A percentile compares a stretch with the other conserved stretches of the same genome.
Evolutionary conservation across 1,140 invertebrate species (phyloP).

Genomic region (Pseudomyrmex sp.): DNA sequence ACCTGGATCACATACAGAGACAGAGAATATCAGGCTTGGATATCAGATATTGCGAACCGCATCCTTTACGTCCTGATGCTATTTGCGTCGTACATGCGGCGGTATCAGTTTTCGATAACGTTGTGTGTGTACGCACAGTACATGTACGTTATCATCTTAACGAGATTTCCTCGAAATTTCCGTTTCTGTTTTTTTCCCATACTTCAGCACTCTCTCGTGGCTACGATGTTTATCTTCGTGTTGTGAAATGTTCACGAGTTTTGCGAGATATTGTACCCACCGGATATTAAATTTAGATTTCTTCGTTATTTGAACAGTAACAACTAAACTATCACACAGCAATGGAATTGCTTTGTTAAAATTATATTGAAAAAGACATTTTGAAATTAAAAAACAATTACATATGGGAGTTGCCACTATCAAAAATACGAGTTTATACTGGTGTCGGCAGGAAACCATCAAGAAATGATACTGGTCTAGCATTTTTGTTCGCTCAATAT

Average conservation of each 20-base stretch:
- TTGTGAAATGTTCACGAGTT: not conserved
- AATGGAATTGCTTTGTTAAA: too few relatives aligned
- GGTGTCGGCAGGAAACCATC: too few relatives aligned
- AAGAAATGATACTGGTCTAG: too few relatives aligned
- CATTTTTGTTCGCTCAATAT: too few relatives aligned
- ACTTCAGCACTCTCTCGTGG: not conserved
- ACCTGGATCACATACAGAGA: conserved; percentile 51
- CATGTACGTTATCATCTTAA: not conserved
- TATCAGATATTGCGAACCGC: conserved; percentile 45
- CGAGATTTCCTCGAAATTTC: not conserved
- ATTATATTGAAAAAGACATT: not conserved
- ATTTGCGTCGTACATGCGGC: not conserved
- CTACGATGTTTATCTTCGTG: not conserved
- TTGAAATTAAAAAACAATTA: not conserved
- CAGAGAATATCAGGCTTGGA: conserved; percentile 6
- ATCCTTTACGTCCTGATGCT: not conserved
- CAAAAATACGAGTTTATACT: too few relatives aligned
- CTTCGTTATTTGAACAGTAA: not conserved
- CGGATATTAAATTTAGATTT: conserved; percentile 4
- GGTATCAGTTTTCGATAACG: conserved; percentile 20
- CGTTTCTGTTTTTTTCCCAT: not conserved
- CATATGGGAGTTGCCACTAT: too few relatives aligned
- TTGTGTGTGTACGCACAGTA: not conserved
- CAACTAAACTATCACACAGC: too few relatives aligned
- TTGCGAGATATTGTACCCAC: not conserved